Base-by-base conservation (phyloP, 2,888 invertebrate genomes). In the Dysmachus trigonus region DNA sequence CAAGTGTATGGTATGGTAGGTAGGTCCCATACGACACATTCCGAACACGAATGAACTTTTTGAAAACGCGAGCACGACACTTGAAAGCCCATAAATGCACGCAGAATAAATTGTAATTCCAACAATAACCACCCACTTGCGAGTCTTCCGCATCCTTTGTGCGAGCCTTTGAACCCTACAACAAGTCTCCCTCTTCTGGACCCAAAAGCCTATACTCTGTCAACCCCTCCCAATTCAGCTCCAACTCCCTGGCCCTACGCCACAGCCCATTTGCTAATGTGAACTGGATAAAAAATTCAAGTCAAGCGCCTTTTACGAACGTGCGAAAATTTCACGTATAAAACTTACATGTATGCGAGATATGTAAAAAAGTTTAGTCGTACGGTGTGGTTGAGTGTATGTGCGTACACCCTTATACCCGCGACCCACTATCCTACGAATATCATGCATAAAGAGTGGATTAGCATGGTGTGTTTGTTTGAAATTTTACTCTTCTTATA, bases 231-330 rank as follows among this genome's bases (percentile, higher is more conserved):
- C 51, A 18, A 51, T 51, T 6, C 51, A 6, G 5, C 51, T 30
- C 15, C 6, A 18, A n/a, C 18, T 6, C 18, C 3, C 22, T 4
- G 7, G 18, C 41, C 35, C 22, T 51, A 41, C 62, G 31, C 51
- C 13, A 41, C 51, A 33, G 74, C 38, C 85, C 74, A 85, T 85
- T 85, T 85, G 85, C 85, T 85, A 85, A 85, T 85, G 85, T 33
- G 74, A 85, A 85, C 31, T 74, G 31, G 51, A 74, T 74, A 74
- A 74, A 85, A 85, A 85, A 85, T 85, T 85, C 85, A 85, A 85
- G 74, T 74, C 85, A 85, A 85, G 85, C 30, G n/a, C 85, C n/a
- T 74, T 74, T 85, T 74, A 31, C 18, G 83, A 83, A 83, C 83
- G 72, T 41, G 41, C 38, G 41, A 83, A 83, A n/a, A 41, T 83